A percentile compares a stretch with the other conserved stretches of the same genome.
These are phyloP conservation scores for Diorhabda elongata DNA, from an alignment of 1,140 invertebrate genomes.

Conservation along the genomic window DNA sequence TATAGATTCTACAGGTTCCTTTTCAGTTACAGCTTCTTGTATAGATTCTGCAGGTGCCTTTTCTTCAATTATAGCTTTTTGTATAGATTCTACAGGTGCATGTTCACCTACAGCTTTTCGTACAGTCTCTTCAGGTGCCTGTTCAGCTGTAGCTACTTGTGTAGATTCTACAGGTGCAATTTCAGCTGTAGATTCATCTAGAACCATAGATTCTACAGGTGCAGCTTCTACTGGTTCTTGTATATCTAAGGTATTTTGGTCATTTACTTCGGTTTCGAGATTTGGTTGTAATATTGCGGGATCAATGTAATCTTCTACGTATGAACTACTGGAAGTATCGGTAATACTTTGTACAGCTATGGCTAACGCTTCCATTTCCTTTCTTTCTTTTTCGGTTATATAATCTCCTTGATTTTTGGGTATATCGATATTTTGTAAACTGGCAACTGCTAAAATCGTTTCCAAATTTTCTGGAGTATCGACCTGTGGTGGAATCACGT, in stretches of 20 bases:
- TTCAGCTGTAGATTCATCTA: neutral
- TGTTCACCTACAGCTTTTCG: neutral
- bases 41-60: neutral
- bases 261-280: too few relatives aligned
- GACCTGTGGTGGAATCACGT: neutral
- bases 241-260: neutral
- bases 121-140: neutral
- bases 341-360: conserved; percentile 29
- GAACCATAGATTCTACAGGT: neutral
- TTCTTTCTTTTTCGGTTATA: conserved; percentile 27
- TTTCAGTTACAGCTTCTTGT: neutral
- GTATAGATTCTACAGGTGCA: neutral
- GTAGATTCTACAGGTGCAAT: neutral
- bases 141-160: neutral
- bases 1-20: too few relatives aligned
- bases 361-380: conserved; percentile 31
- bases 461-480: conserved; percentile 27
- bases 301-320: conserved; percentile 6
- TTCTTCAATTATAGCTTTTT: neutral
- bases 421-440: conserved; percentile 25
- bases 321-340: conserved; percentile 20
- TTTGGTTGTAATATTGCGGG: neutral
- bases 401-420: conserved; percentile 15
- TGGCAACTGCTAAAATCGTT: conserved; percentile 30
- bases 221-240: neutral